These are phyloP conservation scores for Pelecanus crispus DNA, from an alignment of 2,113 vertebrate species.

Conservation along the genomic window DNA sequence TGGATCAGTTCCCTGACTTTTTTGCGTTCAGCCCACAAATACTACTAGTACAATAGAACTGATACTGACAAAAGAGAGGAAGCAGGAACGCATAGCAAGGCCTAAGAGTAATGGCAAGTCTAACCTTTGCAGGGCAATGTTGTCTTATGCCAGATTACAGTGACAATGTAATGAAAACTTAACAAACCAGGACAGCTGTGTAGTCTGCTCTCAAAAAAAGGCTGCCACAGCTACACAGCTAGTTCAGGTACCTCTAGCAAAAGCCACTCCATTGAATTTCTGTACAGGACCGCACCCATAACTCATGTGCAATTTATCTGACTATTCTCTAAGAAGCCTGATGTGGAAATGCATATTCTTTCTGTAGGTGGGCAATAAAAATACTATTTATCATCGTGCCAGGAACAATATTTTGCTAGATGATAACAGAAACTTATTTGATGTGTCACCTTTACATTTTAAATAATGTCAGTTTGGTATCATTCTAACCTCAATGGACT, in stretches of 20 bases:
- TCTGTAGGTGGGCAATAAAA: background rate
- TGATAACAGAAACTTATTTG: background rate
- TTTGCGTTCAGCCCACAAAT: background rate
- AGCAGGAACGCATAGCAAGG: background rate
- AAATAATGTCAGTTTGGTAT: background rate
- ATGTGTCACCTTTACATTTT: background rate
- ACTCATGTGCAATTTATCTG: background rate
- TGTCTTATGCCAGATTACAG: background rate
- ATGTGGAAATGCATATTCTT: background rate
- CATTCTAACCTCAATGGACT: background rate
- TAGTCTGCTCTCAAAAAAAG: background rate
- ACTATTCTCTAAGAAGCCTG: background rate
- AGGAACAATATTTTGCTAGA: background rate
- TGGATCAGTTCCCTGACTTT: background rate
- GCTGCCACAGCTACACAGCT: background rate
- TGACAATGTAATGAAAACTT: background rate
- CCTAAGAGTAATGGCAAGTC: background rate
- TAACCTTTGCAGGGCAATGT: background rate
- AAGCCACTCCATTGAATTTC: background rate
- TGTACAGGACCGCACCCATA: background rate
- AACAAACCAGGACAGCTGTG: background rate
- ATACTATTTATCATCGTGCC: background rate
- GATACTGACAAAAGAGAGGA: background rate
- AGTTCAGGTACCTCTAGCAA: background rate
- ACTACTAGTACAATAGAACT: background rate